These are phyloP conservation scores for Siniperca knerii DNA, from an alignment of 2,113 vertebrate genomes.

Conservation along the genomic window DNA sequence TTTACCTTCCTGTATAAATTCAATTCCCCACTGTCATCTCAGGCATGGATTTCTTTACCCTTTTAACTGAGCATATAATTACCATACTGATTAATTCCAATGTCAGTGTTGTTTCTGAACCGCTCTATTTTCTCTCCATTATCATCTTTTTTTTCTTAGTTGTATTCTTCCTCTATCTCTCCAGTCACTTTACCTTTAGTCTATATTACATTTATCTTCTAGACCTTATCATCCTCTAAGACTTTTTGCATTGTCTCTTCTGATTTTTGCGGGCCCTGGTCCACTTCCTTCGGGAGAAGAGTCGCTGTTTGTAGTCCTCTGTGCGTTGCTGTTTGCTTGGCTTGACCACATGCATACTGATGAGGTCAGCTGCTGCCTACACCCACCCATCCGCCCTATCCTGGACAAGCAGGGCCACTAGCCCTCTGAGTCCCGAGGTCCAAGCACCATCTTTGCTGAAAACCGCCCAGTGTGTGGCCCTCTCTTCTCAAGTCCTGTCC, in stretches of 20 bases:
- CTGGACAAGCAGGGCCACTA: slow-evolving; percentile 13
- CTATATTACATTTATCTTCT: neutral
- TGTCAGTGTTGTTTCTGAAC: neutral
- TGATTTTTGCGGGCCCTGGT: neutral
- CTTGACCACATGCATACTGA: slow-evolving; percentile 60
- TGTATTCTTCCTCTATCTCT: neutral
- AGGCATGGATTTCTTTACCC: slow-evolving; percentile 18
- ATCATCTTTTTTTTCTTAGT: neutral
- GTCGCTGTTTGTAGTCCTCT: slow-evolving; percentile 52
- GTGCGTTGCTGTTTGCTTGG: slow-evolving; percentile 44
- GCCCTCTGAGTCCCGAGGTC: slow-evolving; percentile 2
- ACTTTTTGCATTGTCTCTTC: neutral
- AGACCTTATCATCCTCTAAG: neutral
- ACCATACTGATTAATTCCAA: neutral
- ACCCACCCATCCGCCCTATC: slow-evolving; percentile 33
- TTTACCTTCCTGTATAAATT: neutral
- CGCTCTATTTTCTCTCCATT: neutral
- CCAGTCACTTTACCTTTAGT: neutral
- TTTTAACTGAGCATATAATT: slow-evolving; percentile 22
- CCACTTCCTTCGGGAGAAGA: slow-evolving; percentile 43
- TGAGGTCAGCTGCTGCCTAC: slow-evolving; percentile 59
- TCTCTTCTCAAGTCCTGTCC: slow-evolving; percentile 30
- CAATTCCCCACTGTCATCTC: slow-evolving; percentile 9
- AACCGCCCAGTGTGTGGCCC: slow-evolving; percentile 38
- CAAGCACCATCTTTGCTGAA: slow-evolving; percentile 3